Conservation (phyloP, 2,113 vertebrate species). For the Megaleporinus macrocephalus region DNA sequence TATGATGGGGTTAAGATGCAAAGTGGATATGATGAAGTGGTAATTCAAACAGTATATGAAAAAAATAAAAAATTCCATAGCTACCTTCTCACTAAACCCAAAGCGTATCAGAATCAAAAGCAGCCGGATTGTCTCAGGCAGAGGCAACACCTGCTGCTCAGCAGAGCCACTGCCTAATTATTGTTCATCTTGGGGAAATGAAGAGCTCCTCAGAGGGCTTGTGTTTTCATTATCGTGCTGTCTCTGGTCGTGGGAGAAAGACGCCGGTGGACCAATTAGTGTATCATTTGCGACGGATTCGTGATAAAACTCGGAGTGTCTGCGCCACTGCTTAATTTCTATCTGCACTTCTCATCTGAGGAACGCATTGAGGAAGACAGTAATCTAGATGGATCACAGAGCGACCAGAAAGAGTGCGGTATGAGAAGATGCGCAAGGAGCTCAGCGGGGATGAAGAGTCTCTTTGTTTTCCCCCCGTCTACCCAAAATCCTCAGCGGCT, state of each 20-base stretch:
- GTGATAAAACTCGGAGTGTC: slow-evolving; percentile 18
- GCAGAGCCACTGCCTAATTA: slow-evolving; percentile 42
- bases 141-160: slow-evolving; percentile 33
- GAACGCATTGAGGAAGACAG: slow-evolving; percentile 28
- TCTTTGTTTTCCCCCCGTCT: slow-evolving; percentile 44
- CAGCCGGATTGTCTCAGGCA: slow-evolving; percentile 14
- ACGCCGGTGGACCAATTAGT: slow-evolving; percentile 43
- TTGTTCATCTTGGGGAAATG: slow-evolving; percentile 35
- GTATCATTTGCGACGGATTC: slow-evolving; percentile 29
- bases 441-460: slow-evolving; percentile 42
- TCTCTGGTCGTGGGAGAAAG: slow-evolving; percentile 28
- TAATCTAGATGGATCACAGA: slow-evolving; percentile 22
- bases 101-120: neutral
- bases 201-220: slow-evolving; percentile 24
- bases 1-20: too few relatives aligned
- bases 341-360: slow-evolving; percentile 27
- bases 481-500: slow-evolving; percentile 35
- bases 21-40: neutral
- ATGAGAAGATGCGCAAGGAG: slow-evolving; percentile 35
- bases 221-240: slow-evolving; percentile 46
- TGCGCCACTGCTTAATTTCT: slow-evolving; percentile 22
- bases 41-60: neutral
- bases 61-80: neutral
- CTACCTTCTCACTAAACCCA: neutral
- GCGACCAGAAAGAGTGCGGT: slow-evolving; percentile 7